These are phyloP conservation scores for Eupithecia subfuscata DNA, from an alignment of 2,888 invertebrate genomes.

Conservation along the genomic window DNA sequence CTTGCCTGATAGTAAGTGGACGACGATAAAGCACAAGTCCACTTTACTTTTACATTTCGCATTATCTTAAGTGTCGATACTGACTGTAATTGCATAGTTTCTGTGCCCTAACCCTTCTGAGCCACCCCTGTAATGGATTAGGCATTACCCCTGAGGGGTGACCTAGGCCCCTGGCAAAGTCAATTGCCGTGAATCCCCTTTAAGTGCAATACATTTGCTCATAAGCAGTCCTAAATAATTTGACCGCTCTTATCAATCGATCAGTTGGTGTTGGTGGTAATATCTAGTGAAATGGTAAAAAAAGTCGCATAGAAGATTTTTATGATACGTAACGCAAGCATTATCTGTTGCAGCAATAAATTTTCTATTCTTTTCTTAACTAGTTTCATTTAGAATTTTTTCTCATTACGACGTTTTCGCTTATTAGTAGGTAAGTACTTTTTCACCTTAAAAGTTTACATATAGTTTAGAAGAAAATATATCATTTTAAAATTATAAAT, in stretches of 20 bases:
- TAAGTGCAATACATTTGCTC: slow-evolving; percentile 57
- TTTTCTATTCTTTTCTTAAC: too few relatives aligned
- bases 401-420: background rate
- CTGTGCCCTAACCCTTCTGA: slow-evolving; percentile 28
- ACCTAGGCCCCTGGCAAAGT: slow-evolving; percentile 59
- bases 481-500: background rate
- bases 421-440: background rate
- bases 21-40: background rate
- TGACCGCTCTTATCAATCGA: background rate
- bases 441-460: background rate
- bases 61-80: slow-evolving; percentile 12
- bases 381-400: background rate
- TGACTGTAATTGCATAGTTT: background rate
- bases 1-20: background rate
- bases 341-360: too few relatives aligned
- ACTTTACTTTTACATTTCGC: background rate
- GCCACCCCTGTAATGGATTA: slow-evolving; percentile 36
- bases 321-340: too few relatives aligned
- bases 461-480: too few relatives aligned
- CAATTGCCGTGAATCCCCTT: slow-evolving; percentile 50
- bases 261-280: background rate
- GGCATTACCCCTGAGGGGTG: slow-evolving; percentile 54
- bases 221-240: slow-evolving; percentile 44
- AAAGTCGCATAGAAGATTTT: too few relatives aligned
- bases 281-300: background rate